Percentiles rank a stretch among this genome's conserved stretches.
Evolutionary conservation across 64 coral and sea anemone species (phyloP).

Genomic region (Porites lutea): DNA sequence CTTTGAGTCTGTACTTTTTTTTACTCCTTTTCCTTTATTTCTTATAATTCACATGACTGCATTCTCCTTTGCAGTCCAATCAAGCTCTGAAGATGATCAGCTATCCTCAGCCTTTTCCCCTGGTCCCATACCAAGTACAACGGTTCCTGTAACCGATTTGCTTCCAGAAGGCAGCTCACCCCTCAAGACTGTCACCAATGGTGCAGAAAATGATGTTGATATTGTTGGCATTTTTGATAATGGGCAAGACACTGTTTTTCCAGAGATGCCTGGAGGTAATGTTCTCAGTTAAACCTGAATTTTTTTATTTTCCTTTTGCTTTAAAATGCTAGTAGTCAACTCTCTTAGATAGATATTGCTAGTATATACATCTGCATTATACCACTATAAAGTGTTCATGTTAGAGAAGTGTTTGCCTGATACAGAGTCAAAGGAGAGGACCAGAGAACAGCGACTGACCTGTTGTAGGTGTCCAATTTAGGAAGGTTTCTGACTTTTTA

Average conservation of each 20-base stretch:
- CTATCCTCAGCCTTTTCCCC: background rate
- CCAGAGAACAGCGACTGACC: no score
- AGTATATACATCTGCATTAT: no score
- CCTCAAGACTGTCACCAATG: conserved; percentile 26
- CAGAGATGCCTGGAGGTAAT: conserved; percentile 69
- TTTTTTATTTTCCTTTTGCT: background rate
- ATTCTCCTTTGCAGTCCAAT: background rate
- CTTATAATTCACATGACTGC: background rate
- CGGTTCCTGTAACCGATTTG: conserved; percentile 21
- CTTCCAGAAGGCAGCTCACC: conserved; percentile 42
- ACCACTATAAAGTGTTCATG: no score
- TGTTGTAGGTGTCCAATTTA: no score
- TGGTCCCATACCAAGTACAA: conserved; percentile 20
- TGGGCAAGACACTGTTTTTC: conserved; percentile 66
- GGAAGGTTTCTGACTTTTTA: no score
- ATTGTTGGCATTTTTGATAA: conserved; percentile 74
- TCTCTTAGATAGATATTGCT: no score
- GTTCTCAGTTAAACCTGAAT: background rate
- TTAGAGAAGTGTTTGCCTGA: no score
- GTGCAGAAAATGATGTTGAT: conserved; percentile 55
- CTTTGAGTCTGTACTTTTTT: no score
- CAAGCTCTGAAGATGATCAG: conserved; percentile 26
- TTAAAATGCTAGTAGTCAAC: no score
- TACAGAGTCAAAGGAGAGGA: no score
- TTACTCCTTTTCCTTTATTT: no score